Base-by-base conservation (phyloP, 2,888 invertebrate species). In the Dorcus hopei region DNA sequence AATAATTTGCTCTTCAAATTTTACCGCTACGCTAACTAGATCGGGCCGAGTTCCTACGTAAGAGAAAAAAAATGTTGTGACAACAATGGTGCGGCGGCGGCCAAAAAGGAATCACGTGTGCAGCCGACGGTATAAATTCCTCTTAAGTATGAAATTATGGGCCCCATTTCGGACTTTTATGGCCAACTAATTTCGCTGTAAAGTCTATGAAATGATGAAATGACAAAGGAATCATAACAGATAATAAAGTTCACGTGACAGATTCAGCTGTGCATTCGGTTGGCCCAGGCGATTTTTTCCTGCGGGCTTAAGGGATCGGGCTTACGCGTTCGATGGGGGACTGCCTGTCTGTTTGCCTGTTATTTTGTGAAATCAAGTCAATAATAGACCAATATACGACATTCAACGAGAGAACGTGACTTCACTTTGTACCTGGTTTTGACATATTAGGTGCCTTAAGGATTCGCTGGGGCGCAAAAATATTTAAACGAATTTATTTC, bases 321-420 rank as follows among this genome's bases (percentile, higher is more conserved):
- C 26, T 33, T 7, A 6, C 6, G 26, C 6, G 0, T 33, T 6
- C 1, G 26, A 33, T 33, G 26, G 26, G 26, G 6, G 26, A 33
- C 26, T 33, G 7, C 26, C 26, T 33, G 26, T 33, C 26, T 19
- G 19, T 19, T 19, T 33, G 26, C 26, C 26, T 8, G 38, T 51
- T 56, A 56, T 56, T 51, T 57, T 58, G 58, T 54, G 57, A 62
- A 62, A 58, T 62, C 57, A 61, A 64, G 64, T 64, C 62, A 60
- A 64, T 62, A 62, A 62, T 61, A 60, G 61, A 58, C 64, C 56
- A 60, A 61, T 62, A 62, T 58, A 58, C 49, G 50, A 54, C 59
- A 54, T 50, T 55, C 57, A 61, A 59, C 55, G 57, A 58, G 58
- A 57, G 16, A 53, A 56, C 42, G 49, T 55, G 50, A 55, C 50